Evolutionary conservation across 1,140 invertebrate species (phyloP).

Genomic region (Philopotamus ludificatus): DNA sequence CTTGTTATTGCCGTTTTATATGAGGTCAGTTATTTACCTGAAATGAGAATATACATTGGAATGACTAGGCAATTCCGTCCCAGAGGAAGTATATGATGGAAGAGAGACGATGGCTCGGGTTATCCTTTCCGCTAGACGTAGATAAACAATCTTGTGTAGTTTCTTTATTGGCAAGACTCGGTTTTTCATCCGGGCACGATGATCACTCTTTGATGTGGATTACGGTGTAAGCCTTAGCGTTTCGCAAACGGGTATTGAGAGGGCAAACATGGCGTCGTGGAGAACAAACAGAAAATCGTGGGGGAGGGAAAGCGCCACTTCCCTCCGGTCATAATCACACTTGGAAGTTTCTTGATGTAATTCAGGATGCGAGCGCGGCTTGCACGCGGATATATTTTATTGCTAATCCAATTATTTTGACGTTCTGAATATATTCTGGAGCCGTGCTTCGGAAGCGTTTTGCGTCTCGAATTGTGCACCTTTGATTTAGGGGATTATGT

Average conservation of each 20-base stretch:
- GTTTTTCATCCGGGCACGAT: constrained; percentile 27
- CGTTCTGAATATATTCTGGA: too few relatives aligned
- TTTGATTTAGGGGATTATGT: too few relatives aligned
- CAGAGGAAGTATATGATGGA: constrained; percentile 7
- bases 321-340: background rate
- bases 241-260: constrained; percentile 12
- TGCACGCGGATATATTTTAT: too few relatives aligned
- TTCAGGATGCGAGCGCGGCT: too few relatives aligned
- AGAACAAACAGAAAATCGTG: background rate
- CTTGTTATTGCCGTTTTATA: background rate
- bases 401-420: too few relatives aligned
- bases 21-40: background rate
- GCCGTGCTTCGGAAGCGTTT: too few relatives aligned
- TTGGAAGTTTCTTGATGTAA: too few relatives aligned
- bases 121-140: background rate
- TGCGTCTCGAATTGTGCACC: too few relatives aligned
- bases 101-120: constrained; percentile 1
- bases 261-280: constrained; percentile 4
- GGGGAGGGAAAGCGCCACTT: background rate
- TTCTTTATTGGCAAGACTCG: constrained; percentile 27
- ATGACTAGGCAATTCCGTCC: background rate
- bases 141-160: constrained; percentile 21
- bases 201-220: constrained; percentile 29
- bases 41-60: background rate
- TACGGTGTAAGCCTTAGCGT: constrained; percentile 16